Evolutionary conservation across 2,113 vertebrate genomes (phyloP), one percentile per base, ranked within the genome.

Genomic region (Poeciliopsis retropinna): DNA sequence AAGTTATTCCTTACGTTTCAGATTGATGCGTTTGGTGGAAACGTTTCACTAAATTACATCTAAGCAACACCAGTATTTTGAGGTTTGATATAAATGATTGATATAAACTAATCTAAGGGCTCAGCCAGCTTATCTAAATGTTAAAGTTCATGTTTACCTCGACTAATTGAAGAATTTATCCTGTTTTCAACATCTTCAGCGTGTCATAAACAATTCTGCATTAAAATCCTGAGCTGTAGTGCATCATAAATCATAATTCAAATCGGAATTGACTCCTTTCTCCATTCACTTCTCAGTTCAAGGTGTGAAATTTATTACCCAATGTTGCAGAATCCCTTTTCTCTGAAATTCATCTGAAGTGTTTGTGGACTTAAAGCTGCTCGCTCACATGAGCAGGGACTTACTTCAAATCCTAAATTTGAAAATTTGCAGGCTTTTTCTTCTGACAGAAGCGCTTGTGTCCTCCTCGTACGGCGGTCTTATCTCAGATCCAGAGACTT

Each of bases 401-500:
- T 80, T 67, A 22, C 75, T 81, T 64, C 60, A 71, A 73, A 75
- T 68, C 28, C 72, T 5, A 60, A 60, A 62, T 76, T 72, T 70
- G 68, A 84, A 11, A 65, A 57, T 67, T 32, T 75, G 76, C 19
- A 60, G 37, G 25, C 39, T 57, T 27, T 68, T 76, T 78, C 34
- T 73, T 66, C 74, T 47, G 14, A 19, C 84, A 76, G 37, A 77
- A 68, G 75, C 82, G 72, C 85, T 87, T 86, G 82, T 87, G 83
- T 88, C 72, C 73, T 75, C 32, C 27, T 82, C 65, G 57, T 78
- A 47, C 41, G 64, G 71, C 57, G 64, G 71, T 79, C 75, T 90
- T 73, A 86, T 91, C 90, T 72, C 28, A 79, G 79, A 89, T 85
- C 82, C 86, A 70, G 73, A 90, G 74, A 87, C 81, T 83, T 86